Evolutionary conservation across 2,113 vertebrate species (phyloP).

Genomic region (Polypterus senegalus): DNA sequence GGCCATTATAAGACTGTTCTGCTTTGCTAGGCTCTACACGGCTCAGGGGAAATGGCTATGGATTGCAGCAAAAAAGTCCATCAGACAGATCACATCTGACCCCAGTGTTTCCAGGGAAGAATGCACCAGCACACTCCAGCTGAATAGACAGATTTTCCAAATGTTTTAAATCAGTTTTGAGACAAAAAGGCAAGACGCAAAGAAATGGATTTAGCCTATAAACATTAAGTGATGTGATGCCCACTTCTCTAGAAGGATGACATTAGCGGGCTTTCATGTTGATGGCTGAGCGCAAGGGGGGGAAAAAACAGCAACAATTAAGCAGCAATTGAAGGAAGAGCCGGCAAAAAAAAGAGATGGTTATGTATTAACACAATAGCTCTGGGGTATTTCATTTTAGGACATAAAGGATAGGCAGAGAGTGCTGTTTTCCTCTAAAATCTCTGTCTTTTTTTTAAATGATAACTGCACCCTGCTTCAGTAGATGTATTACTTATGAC

Average conservation of each 20-base stretch:
- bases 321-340: slow-evolving; percentile 74
- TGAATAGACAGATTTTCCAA: slow-evolving; percentile 98
- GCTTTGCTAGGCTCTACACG: slow-evolving; percentile 62
- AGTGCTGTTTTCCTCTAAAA: slow-evolving; percentile 77
- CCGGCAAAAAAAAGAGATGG: slow-evolving; percentile 56
- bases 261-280: slow-evolving; percentile 69
- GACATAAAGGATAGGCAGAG: slow-evolving; percentile 74
- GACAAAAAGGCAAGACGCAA: slow-evolving; percentile 65
- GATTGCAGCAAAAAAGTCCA: slow-evolving; percentile 78
- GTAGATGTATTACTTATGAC: slow-evolving; percentile 97
- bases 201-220: slow-evolving; percentile 85
- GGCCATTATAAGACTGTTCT: slow-evolving; percentile 73
- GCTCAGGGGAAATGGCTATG: slow-evolving; percentile 80
- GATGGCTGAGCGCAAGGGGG: slow-evolving; percentile 58
- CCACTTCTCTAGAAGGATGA: slow-evolving; percentile 67
- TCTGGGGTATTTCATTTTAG: slow-evolving; percentile 83
- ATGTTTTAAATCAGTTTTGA: slow-evolving; percentile 95
- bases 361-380: slow-evolving; percentile 69
- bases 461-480: slow-evolving; percentile 68
- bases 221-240: slow-evolving; percentile 63
- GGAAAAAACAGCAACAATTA: slow-evolving; percentile 74
- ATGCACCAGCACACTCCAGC: slow-evolving; percentile 54
- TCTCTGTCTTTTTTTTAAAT: slow-evolving; percentile 74
- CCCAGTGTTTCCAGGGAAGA: slow-evolving; percentile 62
- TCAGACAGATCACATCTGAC: slow-evolving; percentile 84